A percentile compares a stretch with the other conserved stretches of the same genome.
Conservation (phyloP, 2,888 invertebrate species). For the Dryocosmus kuriphilus region DNA sequence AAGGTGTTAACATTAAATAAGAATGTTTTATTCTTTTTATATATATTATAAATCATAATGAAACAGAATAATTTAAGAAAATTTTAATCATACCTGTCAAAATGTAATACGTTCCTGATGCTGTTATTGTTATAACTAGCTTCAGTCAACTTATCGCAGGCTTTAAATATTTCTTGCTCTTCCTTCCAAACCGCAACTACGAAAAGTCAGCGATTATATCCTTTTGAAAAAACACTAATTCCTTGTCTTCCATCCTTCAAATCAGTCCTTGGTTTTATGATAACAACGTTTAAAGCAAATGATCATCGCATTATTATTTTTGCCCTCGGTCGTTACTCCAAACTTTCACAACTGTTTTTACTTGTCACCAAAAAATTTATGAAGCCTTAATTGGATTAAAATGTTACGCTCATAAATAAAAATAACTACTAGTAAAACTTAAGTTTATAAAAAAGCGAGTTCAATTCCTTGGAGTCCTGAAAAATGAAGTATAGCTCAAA, state of each 20-base stretch:
- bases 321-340: not conserved
- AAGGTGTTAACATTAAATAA: too few relatives aligned
- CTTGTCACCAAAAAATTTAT: not conserved
- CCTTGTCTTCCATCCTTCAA: not conserved
- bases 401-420: not conserved
- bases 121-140: not conserved
- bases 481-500: not conserved
- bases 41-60: not conserved
- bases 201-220: not conserved
- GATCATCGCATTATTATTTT: not conserved
- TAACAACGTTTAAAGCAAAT: not conserved
- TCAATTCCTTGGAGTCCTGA: slow-evolving; percentile 3
- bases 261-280: slow-evolving; percentile 12
- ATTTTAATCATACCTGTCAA: not conserved
- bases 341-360: not conserved
- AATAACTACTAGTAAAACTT: not conserved
- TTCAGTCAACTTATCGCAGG: not conserved
- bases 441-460: not conserved
- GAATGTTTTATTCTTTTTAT: too few relatives aligned
- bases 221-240: not conserved
- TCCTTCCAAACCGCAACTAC: slow-evolving; percentile 4
- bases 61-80: not conserved
- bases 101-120: not conserved
- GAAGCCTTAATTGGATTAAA: not conserved
- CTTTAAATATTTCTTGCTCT: slow-evolving; percentile 2